Evolutionary conservation across 2,113 vertebrate genomes (phyloP).

Genomic region (Quiscalus mexicanus): DNA sequence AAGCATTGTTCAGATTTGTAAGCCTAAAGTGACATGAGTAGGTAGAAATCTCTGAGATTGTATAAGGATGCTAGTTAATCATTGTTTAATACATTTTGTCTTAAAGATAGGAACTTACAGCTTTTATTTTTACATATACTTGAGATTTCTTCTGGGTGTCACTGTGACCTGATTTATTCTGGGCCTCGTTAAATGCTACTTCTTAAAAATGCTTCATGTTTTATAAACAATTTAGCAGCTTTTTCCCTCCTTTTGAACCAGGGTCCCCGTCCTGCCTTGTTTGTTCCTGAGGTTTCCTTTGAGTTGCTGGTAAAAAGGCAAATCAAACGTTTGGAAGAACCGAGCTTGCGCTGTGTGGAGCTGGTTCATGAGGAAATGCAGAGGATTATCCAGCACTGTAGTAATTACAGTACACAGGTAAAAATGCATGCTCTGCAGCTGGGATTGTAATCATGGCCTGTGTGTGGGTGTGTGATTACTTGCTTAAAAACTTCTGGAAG

Average conservation of each 20-base stretch:
- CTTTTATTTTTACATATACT: not conserved
- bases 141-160: not conserved
- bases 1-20: not conserved
- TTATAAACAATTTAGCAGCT: not conserved
- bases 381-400: conserved; percentile 97
- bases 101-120: not conserved
- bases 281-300: conserved; percentile 97
- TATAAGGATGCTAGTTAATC: not conserved
- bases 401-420: conserved; percentile 98
- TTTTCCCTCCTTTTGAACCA: conserved; percentile 48
- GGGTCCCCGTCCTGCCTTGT: conserved; percentile 95
- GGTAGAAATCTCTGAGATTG: not conserved
- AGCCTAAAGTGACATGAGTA: not conserved
- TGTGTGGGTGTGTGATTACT: not conserved
- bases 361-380: conserved; percentile 99
- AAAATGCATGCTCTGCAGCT: not conserved
- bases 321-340: conserved; percentile 95
- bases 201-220: not conserved
- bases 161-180: not conserved
- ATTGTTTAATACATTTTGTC: not conserved
- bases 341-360: conserved; percentile 95
- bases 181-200: not conserved
- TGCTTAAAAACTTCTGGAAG: not conserved
- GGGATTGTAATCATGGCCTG: not conserved
- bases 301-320: conserved; percentile 96